These are phyloP conservation scores for Diprion similis DNA, from an alignment of 1,140 invertebrate genomes.

Conservation along the genomic window DNA sequence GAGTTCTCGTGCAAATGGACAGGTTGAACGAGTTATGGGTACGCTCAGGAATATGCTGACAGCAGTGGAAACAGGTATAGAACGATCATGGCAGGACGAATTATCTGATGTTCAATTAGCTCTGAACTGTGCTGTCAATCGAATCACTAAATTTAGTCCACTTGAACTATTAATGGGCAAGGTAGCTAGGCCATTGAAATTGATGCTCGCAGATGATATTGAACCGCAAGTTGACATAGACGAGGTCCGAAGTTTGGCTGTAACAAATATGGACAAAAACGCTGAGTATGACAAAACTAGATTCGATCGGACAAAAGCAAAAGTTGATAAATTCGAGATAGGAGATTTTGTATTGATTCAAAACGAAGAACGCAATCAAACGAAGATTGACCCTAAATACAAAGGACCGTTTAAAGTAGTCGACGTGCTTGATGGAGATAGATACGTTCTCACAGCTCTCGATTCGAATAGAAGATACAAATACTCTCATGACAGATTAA, in stretches of 20 bases:
- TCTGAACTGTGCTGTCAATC: slow-evolving; percentile 42
- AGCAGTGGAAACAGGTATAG: slow-evolving; percentile 32
- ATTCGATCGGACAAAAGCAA: slow-evolving; percentile 25
- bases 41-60: slow-evolving; percentile 40
- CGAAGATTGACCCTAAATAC: slow-evolving; percentile 25
- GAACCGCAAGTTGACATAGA: not conserved
- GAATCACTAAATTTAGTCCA: slow-evolving; percentile 38
- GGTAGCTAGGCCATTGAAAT: slow-evolving; percentile 38
- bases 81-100: slow-evolving; percentile 43
- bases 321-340: slow-evolving; percentile 17
- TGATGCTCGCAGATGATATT: slow-evolving; percentile 31
- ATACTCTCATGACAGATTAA: slow-evolving; percentile 39
- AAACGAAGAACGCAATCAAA: slow-evolving; percentile 32
- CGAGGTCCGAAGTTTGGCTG: slow-evolving; percentile 4
- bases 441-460: slow-evolving; percentile 23
- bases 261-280: slow-evolving; percentile 16
- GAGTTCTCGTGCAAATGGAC: slow-evolving; percentile 27
- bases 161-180: slow-evolving; percentile 43
- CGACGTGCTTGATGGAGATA: slow-evolving; percentile 13
- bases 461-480: slow-evolving; percentile 24
- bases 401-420: slow-evolving; percentile 24
- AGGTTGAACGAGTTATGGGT: slow-evolving; percentile 44
- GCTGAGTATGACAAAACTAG: slow-evolving; percentile 19
- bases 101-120: slow-evolving; percentile 44
- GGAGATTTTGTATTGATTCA: slow-evolving; percentile 29